Base-by-base conservation (phyloP, 2,888 invertebrate species). In the Hyalella azteca region DNA sequence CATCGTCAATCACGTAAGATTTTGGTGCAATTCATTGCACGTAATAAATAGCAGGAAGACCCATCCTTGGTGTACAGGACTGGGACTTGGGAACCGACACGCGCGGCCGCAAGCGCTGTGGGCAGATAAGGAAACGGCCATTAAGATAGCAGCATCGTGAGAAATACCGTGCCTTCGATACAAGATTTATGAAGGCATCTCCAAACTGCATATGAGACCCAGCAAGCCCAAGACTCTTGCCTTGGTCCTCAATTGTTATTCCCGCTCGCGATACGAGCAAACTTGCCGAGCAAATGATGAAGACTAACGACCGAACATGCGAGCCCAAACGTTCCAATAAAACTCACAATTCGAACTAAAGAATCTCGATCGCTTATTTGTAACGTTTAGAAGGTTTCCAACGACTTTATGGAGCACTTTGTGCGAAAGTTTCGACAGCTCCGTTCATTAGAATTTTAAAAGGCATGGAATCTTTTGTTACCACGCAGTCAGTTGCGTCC, bases 201-300 rank as follows among this genome's bases (percentile, higher is more conserved):
- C 66, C 66, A 36, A 66, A 66, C 66, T 66, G 66, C 66, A 66
- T 66, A 66, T 66, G 66, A 66, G 66, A 66, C 66, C 66, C 19
- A 29, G 45, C 11, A 45, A 15, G 66, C 66, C 66, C 36, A 66
- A 36, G 32, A 32, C 29, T 45, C 15, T 36, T 66, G 36, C 29
- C 32, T 29, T 36, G 36, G 36, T 66, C 29, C 45, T 9, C 9
- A 15, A 11, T 45, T 9, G 45, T 9, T 66, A 39, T 19, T 66
- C 19, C 19, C 3, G 66, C 66, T 66, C 66, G 36, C 7, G 54
- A 22, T 54, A 66, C 29, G 36, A 66, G 66, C 66, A 32, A 66
- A 36, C 66, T 15, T 66, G 36, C 36, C 19, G 66, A 36, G 66
- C 66, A 66, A 66, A 66, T 36, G 66, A 66, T 66, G 66, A 36